These are phyloP conservation scores for Mythimna lalbum DNA, from an alignment of 2,888 invertebrate genomes.

Conservation along the genomic window DNA sequence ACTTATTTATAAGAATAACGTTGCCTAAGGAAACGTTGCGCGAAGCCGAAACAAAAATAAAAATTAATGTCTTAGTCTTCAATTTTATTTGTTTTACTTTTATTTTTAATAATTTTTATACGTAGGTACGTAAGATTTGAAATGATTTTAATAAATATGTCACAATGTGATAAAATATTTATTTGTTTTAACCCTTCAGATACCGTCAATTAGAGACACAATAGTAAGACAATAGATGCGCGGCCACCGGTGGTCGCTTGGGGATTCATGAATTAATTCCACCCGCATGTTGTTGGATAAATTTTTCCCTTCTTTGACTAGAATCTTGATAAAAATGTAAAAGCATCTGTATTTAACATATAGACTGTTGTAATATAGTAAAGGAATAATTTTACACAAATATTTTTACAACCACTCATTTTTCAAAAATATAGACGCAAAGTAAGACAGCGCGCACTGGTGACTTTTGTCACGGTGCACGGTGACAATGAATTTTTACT, in stretches of 20 bases:
- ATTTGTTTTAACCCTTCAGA: slow-evolving; percentile 54
- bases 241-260: too few relatives aligned
- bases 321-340: slow-evolving; percentile 38
- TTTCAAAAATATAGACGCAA: background rate
- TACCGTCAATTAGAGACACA: too few relatives aligned
- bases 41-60: too few relatives aligned
- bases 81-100: too few relatives aligned
- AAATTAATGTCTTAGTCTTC: too few relatives aligned
- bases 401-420: background rate
- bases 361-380: background rate
- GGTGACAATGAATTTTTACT: too few relatives aligned
- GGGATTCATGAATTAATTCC: too few relatives aligned
- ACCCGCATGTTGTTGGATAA: slow-evolving; percentile 38
- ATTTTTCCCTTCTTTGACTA: slow-evolving; percentile 46
- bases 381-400: background rate
- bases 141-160: slow-evolving; percentile 45
- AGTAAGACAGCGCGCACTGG: too few relatives aligned
- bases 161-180: slow-evolving; percentile 59
- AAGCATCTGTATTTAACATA: slow-evolving; percentile 11
- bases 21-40: too few relatives aligned
- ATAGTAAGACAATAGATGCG: too few relatives aligned
- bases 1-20: too few relatives aligned
- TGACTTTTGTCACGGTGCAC: too few relatives aligned
- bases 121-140: background rate
- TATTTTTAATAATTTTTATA: background rate